Conservation (phyloP, 2,113 vertebrate genomes). For the Uria lomvia region DNA sequence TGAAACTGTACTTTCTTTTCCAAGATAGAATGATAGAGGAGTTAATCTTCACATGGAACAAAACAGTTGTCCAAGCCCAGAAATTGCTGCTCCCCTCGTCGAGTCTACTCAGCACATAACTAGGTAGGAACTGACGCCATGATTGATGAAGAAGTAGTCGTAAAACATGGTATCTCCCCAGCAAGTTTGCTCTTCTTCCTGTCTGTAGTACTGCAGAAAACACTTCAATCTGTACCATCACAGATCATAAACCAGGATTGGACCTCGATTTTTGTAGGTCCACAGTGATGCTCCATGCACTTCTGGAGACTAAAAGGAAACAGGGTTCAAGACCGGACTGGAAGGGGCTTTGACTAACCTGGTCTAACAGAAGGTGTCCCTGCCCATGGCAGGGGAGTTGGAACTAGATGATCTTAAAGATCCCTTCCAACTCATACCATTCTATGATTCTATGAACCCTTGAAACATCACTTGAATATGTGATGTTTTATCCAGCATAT, state of each 20-base stretch:
- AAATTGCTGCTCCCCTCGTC: neutral
- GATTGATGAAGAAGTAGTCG: neutral
- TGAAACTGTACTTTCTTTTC: neutral
- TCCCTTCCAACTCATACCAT: neutral
- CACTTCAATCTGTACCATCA: neutral
- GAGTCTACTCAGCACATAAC: neutral
- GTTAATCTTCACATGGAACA: neutral
- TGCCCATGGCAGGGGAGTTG: neutral
- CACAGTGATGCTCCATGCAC: neutral
- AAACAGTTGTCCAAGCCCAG: neutral
- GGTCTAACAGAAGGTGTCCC: neutral
- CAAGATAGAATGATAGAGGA: neutral
- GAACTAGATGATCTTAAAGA: neutral
- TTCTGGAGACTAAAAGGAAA: neutral
- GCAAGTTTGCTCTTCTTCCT: neutral
- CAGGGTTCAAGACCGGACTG: neutral
- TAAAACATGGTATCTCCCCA: neutral
- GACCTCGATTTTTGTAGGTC: neutral
- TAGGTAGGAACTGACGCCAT: neutral
- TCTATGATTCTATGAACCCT: neutral
- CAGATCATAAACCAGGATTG: neutral
- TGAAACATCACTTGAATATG: neutral
- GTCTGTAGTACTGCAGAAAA: neutral
- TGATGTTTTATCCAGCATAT: neutral
- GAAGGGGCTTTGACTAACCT: too few relatives aligned